Conservation (phyloP, 2,888 invertebrate genomes). For the Ectemnius cavifrons region DNA sequence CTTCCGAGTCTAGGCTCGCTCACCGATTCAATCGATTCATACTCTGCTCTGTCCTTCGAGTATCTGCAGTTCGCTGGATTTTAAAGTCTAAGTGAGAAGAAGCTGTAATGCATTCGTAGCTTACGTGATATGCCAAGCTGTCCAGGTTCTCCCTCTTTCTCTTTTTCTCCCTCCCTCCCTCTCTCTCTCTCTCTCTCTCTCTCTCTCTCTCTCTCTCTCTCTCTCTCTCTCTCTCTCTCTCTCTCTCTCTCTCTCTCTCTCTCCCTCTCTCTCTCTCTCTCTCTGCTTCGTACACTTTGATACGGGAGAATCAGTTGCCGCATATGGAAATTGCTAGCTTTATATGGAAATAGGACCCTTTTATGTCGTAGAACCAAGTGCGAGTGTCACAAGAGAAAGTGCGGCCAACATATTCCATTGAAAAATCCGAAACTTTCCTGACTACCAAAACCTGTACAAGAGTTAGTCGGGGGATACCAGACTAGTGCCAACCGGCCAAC, state of each 20-base stretch:
- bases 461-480: too few relatives aligned
- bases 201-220: background rate
- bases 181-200: background rate
- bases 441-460: constrained; percentile 5
- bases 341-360: constrained; percentile 47
- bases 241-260: too few relatives aligned
- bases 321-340: constrained; percentile 49
- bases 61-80: too few relatives aligned
- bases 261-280: too few relatives aligned
- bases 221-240: too few relatives aligned
- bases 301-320: constrained; percentile 38
- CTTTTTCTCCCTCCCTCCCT: too few relatives aligned
- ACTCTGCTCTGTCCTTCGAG: too few relatives aligned
- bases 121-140: background rate
- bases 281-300: background rate
- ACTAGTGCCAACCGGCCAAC: too few relatives aligned
- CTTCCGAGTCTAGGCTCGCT: too few relatives aligned
- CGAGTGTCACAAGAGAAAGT: constrained; percentile 12
- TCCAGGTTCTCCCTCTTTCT: background rate
- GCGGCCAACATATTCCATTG: background rate
- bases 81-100: background rate
- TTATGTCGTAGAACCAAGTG: constrained; percentile 19
- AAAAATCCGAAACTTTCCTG: constrained; percentile 16
- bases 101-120: too few relatives aligned
- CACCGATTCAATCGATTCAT: too few relatives aligned